These are phyloP conservation scores for Stichopus horrens DNA, from an alignment of 53 echinoderm and acorn worm genomes.

Conservation along the genomic window DNA sequence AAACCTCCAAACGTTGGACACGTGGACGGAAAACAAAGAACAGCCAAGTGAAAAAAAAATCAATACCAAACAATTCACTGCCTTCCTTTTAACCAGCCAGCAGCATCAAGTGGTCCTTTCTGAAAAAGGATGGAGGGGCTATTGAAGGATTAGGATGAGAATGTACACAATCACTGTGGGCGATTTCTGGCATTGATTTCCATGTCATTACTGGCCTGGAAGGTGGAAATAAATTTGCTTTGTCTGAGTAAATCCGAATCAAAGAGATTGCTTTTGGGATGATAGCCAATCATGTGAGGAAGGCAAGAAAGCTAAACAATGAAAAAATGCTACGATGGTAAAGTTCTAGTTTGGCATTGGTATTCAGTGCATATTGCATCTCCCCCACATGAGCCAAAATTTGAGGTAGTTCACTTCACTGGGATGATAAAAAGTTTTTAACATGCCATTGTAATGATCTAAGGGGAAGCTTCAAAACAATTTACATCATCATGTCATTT, in stretches of 20 bases:
- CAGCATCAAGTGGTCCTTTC: neutral
- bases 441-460: too few relatives aligned
- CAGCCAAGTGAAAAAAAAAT: neutral
- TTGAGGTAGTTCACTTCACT: too few relatives aligned
- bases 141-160: neutral
- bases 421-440: too few relatives aligned
- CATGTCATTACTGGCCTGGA: neutral
- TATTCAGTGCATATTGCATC: too few relatives aligned
- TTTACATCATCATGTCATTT: too few relatives aligned
- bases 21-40: neutral
- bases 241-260: neutral
- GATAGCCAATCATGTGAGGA: neutral
- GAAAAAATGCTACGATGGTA: too few relatives aligned
- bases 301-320: too few relatives aligned
- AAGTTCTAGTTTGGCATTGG: too few relatives aligned
- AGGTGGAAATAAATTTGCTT: neutral
- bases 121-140: too few relatives aligned
- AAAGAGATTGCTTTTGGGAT: neutral
- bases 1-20: neutral
- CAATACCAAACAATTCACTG: neutral
- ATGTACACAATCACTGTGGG: neutral
- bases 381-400: too few relatives aligned
- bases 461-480: too few relatives aligned
- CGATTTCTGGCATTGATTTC: neutral
- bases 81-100: neutral